Conservation (phyloP, 2,113 vertebrate genomes). For the Syngnathus floridae region DNA sequence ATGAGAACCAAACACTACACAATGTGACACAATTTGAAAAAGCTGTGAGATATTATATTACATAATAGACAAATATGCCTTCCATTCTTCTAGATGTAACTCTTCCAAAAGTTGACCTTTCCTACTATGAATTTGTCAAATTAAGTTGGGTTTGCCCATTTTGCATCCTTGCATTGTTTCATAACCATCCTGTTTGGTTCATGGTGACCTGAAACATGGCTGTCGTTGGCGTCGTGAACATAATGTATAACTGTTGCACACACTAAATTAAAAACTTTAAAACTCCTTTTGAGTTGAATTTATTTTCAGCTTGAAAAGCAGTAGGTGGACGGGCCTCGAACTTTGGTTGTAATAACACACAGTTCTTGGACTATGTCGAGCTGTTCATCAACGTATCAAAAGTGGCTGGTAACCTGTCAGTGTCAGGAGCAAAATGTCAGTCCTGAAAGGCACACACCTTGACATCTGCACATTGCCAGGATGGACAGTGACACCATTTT, state of each 20-base stretch:
- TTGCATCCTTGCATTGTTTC: too few relatives aligned
- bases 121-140: too few relatives aligned
- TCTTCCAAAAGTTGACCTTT: too few relatives aligned
- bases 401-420: constrained; percentile 22
- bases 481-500: background rate
- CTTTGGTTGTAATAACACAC: constrained; percentile 30
- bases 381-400: constrained; percentile 26
- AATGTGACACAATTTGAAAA: too few relatives aligned
- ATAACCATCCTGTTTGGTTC: too few relatives aligned
- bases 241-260: too few relatives aligned
- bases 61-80: too few relatives aligned
- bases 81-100: too few relatives aligned
- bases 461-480: background rate
- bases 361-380: constrained; percentile 27
- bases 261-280: constrained; percentile 7
- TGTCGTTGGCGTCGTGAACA: background rate
- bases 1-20: too few relatives aligned
- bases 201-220: background rate
- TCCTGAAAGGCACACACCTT: constrained; percentile 11
- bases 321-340: constrained; percentile 24
- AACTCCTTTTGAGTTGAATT: background rate
- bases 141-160: too few relatives aligned
- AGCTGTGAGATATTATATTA: too few relatives aligned
- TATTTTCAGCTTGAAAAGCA: constrained; percentile 33
- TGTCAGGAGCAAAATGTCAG: constrained; percentile 9